Conservation (phyloP, 2,113 vertebrate genomes). For the Grantiella picta region DNA sequence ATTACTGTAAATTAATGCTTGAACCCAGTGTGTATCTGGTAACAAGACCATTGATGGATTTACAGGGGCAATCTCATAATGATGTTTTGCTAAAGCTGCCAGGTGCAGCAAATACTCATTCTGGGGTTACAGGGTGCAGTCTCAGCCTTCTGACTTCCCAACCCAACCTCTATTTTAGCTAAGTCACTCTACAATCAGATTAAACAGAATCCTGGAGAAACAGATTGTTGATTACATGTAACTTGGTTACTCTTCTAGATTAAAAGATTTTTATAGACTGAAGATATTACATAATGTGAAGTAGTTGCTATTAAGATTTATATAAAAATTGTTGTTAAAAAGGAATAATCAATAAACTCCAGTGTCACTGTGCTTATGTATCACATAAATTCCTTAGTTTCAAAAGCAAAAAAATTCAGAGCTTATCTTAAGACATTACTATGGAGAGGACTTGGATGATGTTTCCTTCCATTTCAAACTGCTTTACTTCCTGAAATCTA, state of each 20-base stretch:
- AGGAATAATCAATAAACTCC: neutral
- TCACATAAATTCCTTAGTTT: neutral
- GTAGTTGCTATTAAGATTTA: neutral
- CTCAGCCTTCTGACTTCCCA: neutral
- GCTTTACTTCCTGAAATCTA: neutral
- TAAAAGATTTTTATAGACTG: neutral
- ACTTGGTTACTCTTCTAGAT: neutral
- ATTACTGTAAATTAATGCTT: neutral
- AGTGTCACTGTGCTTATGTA: neutral
- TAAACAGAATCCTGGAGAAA: neutral
- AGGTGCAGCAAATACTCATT: neutral
- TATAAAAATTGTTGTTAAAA: neutral
- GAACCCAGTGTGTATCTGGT: neutral
- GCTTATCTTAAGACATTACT: neutral
- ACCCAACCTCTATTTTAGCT: neutral
- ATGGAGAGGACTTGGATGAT: neutral
- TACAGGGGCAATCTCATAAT: neutral
- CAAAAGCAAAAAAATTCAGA: neutral
- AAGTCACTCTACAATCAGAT: neutral
- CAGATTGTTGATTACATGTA: neutral
- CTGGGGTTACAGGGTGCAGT: neutral
- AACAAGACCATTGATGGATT: neutral
- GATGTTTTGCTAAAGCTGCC: neutral
- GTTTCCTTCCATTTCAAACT: neutral
- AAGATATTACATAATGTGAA: neutral